Evolutionary conservation across 2,888 invertebrate genomes (phyloP).

Genomic region (Macrosiphum euphorbiae): DNA sequence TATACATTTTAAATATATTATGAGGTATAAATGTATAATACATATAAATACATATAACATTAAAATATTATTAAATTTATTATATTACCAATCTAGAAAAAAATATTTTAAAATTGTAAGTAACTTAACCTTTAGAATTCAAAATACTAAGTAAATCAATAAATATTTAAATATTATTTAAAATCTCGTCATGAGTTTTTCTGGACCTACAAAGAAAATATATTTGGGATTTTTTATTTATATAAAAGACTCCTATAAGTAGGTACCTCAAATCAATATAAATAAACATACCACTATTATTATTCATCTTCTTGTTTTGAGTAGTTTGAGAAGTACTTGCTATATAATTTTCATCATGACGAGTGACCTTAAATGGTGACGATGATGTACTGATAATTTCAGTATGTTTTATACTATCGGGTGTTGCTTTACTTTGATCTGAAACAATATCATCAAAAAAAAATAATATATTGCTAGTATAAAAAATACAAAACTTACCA

Average conservation of each 20-base stretch:
- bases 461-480: not conserved
- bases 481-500: constrained; percentile 11
- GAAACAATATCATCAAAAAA: not conserved
- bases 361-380: not conserved
- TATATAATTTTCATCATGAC: not conserved
- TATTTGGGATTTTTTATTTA: not conserved
- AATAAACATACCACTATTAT: not conserved
- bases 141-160: too few relatives aligned
- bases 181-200: not conserved
- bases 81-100: too few relatives aligned
- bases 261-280: not conserved
- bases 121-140: not conserved
- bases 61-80: too few relatives aligned
- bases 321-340: not conserved
- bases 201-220: not conserved
- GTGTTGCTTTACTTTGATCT: not conserved
- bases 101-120: not conserved
- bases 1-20: too few relatives aligned
- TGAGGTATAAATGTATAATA: too few relatives aligned
- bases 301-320: not conserved
- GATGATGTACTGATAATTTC: not conserved
- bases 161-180: not conserved
- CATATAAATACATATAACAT: too few relatives aligned
- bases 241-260: not conserved
- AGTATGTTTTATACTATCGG: not conserved